phyloP scores from a whole-genome alignment of 2,113 vertebrate species.

The Crotalus horridus region DNA sequence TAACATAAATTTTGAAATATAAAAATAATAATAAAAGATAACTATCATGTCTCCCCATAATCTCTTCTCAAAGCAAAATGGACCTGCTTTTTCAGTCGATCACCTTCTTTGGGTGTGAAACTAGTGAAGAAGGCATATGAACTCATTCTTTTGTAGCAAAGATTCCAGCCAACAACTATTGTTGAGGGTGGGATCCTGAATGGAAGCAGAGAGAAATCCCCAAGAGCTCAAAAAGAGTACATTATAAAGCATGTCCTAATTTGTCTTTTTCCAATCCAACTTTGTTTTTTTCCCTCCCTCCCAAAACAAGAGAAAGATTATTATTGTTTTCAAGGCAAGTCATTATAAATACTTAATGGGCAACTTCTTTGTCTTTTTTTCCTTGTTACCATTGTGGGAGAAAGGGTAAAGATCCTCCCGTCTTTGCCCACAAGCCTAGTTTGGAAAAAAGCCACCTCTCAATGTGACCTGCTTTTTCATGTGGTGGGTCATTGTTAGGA shows the following conservation, averaged over 20 bases:
- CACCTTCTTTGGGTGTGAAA: background rate
- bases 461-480: conserved; percentile 25
- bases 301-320: conserved; percentile 16
- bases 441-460: conserved; percentile 46
- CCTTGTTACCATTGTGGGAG: conserved; percentile 28
- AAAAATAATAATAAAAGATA: background rate
- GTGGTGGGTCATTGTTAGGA: conserved; percentile 40
- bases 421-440: conserved; percentile 53
- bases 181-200: background rate
- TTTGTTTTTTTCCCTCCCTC: background rate
- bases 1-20: background rate
- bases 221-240: background rate
- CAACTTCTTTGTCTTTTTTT: conserved; percentile 43
- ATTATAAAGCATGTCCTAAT: background rate
- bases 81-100: background rate
- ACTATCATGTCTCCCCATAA: background rate
- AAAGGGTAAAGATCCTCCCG: conserved; percentile 51
- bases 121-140: background rate
- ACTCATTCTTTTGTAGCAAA: background rate
- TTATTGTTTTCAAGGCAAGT: conserved; percentile 45
- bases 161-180: background rate
- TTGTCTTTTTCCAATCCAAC: background rate
- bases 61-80: background rate
- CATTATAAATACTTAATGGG: conserved; percentile 21
- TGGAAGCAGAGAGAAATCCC: background rate